Conservation (phyloP, 2,113 vertebrate species). For the Cynopterus brachyotis region DNA sequence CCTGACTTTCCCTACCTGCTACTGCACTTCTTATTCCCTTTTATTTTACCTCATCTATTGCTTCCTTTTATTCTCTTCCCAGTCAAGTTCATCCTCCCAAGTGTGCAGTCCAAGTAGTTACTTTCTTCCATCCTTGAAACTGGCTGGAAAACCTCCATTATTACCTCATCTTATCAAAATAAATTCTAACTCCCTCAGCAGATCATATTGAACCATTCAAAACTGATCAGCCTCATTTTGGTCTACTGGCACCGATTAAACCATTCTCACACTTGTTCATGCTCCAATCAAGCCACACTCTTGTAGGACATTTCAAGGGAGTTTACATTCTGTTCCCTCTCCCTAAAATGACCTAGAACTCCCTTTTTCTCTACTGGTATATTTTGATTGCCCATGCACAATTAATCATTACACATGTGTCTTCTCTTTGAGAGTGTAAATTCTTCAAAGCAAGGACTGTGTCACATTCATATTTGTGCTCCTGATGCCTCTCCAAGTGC, state of each 20-base stretch:
- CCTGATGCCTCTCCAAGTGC: background rate
- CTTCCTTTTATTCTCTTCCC: background rate
- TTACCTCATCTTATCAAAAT: background rate
- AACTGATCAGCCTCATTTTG: background rate
- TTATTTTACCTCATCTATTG: background rate
- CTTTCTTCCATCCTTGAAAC: background rate
- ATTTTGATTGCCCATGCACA: background rate
- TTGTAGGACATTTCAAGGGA: background rate
- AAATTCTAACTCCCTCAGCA: background rate
- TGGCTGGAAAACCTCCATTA: background rate
- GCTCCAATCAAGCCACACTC: background rate
- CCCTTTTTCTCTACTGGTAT: background rate
- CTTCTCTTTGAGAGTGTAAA: background rate
- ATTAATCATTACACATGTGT: background rate
- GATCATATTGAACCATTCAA: background rate
- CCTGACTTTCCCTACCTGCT: background rate
- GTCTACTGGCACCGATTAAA: background rate
- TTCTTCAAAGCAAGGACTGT: background rate
- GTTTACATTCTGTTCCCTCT: background rate
- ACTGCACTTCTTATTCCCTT: background rate
- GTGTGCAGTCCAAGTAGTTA: background rate
- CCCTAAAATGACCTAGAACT: background rate
- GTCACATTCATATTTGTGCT: background rate
- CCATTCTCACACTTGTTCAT: background rate
- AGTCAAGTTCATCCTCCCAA: background rate